phyloP scores from a whole-genome alignment of 2,888 invertebrate species.

The Esperia sulphurella region DNA sequence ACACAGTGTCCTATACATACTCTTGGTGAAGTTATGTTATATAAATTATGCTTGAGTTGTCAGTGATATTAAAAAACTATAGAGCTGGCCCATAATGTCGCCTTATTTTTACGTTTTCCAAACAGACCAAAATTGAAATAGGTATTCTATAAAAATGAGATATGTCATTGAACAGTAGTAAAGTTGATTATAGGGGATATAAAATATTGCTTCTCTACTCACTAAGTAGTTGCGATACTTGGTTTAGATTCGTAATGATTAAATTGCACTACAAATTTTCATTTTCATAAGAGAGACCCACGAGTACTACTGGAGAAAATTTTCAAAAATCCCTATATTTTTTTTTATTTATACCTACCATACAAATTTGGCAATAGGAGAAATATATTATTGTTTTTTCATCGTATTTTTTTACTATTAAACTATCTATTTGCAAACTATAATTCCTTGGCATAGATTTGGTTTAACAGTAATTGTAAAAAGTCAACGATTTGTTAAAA shows the following conservation, averaged over 20 bases:
- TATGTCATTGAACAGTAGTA: constrained; percentile 67
- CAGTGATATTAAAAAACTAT: too few species aligned
- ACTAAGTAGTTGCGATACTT: constrained; percentile 56
- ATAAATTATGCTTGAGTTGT: too few species aligned
- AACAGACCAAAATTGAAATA: constrained; percentile 11
- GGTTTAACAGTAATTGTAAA: constrained; percentile 31
- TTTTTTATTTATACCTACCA: constrained; percentile 52
- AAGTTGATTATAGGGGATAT: constrained; percentile 55
- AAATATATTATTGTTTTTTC: constrained; percentile 58
- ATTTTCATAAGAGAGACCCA: constrained; percentile 46
- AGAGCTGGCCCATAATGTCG: too few species aligned
- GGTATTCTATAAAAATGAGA: constrained; percentile 62
- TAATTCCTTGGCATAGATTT: constrained; percentile 66
- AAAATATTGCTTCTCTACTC: constrained; percentile 66
- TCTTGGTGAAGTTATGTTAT: too few species aligned
- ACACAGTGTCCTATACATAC: too few species aligned
- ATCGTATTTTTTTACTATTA: constrained; percentile 31
- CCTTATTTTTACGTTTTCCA: neutral
- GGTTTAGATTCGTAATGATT: constrained; percentile 3
- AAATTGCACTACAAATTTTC: constrained; percentile 39
- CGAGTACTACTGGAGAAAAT: constrained; percentile 65
- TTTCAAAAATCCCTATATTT: constrained; percentile 58
- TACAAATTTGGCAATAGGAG: constrained; percentile 70
- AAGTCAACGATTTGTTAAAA: constrained; percentile 29
- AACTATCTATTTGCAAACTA: constrained; percentile 59